Conservation (phyloP, 2,797 vertebrate genomes). For the Lacerta viridis region DNA sequence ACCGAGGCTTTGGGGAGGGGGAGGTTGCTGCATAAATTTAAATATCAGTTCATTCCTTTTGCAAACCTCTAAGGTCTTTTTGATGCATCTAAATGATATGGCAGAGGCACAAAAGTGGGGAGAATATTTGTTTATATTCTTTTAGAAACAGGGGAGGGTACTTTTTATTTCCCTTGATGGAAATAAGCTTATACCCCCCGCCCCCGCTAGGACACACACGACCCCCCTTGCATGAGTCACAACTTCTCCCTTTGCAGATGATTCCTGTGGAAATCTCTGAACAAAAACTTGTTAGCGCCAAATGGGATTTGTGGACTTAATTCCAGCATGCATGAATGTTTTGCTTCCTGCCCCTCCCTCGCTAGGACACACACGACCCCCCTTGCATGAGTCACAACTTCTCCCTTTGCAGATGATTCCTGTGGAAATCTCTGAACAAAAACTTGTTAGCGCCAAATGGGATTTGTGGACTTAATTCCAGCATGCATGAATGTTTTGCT, state of each 20-base stretch:
- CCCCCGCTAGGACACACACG: too few species aligned
- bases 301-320: slow-evolving; percentile 45
- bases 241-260: slow-evolving; percentile 5
- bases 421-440: slow-evolving; percentile 40
- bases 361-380: too few species aligned
- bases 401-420: slow-evolving; percentile 21
- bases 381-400: not conserved
- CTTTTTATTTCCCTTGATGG: not conserved
- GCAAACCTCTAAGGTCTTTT: slow-evolving; percentile 32
- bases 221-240: not conserved
- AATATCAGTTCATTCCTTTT: slow-evolving; percentile 25
- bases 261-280: slow-evolving; percentile 28
- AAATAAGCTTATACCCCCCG: not conserved
- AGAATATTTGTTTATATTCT: not conserved
- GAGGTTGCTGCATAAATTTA: slow-evolving; percentile 33
- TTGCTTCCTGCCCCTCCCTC: accelerated
- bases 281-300: slow-evolving; percentile 60
- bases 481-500: not conserved
- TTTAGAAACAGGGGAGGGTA: slow-evolving; percentile 23
- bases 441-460: slow-evolving; percentile 56
- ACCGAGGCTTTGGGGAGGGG: slow-evolving; percentile 4
- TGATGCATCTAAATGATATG: slow-evolving; percentile 36
- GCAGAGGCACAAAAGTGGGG: slow-evolving; percentile 45
- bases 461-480: slow-evolving; percentile 50
- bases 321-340: not conserved